Conservation (phyloP, 92 coral and sea anemone species). For the Desmophyllum pertusum region DNA sequence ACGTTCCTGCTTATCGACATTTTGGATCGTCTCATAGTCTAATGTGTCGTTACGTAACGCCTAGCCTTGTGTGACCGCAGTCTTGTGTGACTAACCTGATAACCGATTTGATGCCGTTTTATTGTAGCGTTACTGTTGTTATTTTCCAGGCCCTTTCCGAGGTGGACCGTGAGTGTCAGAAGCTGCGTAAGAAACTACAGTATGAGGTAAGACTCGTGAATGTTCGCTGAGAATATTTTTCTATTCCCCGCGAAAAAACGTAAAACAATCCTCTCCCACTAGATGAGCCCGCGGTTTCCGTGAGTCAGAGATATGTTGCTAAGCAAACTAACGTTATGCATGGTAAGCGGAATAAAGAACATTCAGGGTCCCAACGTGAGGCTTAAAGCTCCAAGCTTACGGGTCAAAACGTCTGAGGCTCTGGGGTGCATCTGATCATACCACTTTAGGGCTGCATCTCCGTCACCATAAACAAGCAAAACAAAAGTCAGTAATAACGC, state of each 20-base stretch:
- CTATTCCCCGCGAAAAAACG: neutral
- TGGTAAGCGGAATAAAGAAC: neutral
- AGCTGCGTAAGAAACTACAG: conserved; percentile 80
- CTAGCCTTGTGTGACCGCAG: neutral
- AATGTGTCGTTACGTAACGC: neutral
- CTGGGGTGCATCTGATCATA: neutral
- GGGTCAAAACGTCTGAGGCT: neutral
- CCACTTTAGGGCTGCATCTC: neutral
- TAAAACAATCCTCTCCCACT: neutral
- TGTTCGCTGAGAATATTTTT: neutral
- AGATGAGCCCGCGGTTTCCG: neutral
- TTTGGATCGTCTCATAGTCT: neutral
- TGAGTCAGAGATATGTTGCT: neutral
- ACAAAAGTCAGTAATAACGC: too few relatives aligned
- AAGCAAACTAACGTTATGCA: neutral
- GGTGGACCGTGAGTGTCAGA: conserved; percentile 89
- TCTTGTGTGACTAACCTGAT: neutral
- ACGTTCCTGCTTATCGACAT: too few relatives aligned
- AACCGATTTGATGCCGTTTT: neutral
- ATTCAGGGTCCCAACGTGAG: neutral
- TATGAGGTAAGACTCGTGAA: conserved; percentile 66
- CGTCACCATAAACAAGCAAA: too few relatives aligned
- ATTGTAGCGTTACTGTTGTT: neutral
- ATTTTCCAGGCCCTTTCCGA: conserved; percentile 82
- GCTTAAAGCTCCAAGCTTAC: neutral